Percentiles rank a stretch among this genome's conserved stretches.
These are phyloP conservation scores for Limenitis camilla DNA, from an alignment of 2,888 invertebrate species.

Conservation along the genomic window DNA sequence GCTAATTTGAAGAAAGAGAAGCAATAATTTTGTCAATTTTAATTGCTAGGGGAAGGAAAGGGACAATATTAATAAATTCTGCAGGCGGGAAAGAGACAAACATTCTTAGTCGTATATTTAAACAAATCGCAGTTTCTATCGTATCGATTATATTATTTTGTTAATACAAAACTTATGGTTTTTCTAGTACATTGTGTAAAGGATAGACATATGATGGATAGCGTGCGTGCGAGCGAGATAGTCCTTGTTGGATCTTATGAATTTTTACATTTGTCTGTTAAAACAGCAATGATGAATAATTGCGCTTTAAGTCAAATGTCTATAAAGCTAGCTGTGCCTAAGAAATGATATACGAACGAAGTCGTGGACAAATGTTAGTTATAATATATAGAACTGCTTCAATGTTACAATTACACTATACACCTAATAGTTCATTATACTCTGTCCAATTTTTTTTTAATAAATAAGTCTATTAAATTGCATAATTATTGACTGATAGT, in stretches of 20 bases:
- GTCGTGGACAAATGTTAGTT: constrained; percentile 6
- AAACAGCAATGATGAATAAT: too few relatives aligned
- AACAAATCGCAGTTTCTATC: background rate
- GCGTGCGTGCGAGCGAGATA: constrained; percentile 10
- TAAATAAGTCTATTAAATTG: too few relatives aligned
- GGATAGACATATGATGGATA: constrained; percentile 5
- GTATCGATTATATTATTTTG: background rate
- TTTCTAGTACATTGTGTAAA: constrained; percentile 5
- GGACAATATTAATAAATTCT: too few relatives aligned
- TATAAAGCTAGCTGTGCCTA: constrained; percentile 4
- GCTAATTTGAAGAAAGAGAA: too few relatives aligned
- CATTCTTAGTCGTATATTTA: background rate
- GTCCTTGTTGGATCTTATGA: background rate
- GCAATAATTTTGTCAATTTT: too few relatives aligned
- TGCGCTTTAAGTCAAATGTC: constrained; percentile 1
- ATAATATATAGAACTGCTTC: background rate
- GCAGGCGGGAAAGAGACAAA: too few relatives aligned
- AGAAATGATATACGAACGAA: constrained; percentile 1
- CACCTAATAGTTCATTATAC: too few relatives aligned
- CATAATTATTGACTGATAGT: too few relatives aligned
- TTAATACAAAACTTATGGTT: background rate
- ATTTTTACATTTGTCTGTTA: too few relatives aligned
- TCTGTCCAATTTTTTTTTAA: too few relatives aligned
- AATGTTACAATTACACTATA: background rate
- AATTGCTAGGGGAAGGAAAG: too few relatives aligned